A percentile compares a stretch with the other conserved stretches of the same genome.
phyloP scores from a whole-genome alignment of 2,888 invertebrate species.

The Molorchus minor region DNA sequence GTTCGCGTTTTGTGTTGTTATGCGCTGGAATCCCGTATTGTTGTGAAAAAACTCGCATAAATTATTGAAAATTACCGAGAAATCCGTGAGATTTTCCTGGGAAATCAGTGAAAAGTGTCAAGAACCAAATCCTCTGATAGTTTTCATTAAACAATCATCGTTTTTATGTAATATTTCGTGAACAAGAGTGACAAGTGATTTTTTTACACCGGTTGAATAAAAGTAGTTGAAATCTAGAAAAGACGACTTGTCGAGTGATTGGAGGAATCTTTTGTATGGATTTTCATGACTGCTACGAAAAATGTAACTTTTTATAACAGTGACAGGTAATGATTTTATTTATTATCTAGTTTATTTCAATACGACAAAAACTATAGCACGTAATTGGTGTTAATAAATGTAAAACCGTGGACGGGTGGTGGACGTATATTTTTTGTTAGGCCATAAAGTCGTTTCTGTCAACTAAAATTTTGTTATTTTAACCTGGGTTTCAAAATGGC shows the following conservation, averaged over 20 bases:
- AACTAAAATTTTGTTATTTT: conserved; percentile 23
- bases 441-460: conserved; percentile 14
- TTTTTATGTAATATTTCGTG: conserved; percentile 12
- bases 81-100: background rate
- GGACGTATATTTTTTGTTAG: too few species aligned
- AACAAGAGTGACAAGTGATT: conserved; percentile 27
- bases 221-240: conserved; percentile 29
- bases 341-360: too few species aligned
- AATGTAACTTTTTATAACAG: conserved; percentile 25
- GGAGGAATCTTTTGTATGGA: conserved; percentile 28
- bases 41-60: conserved; percentile 32
- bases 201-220: conserved; percentile 26
- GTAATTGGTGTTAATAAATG: too few species aligned
- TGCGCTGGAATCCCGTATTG: conserved; percentile 22
- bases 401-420: too few species aligned
- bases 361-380: too few species aligned
- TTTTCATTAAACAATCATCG: conserved; percentile 5
- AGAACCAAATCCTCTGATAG: background rate
- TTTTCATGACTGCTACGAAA: conserved; percentile 18
- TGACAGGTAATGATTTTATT: conserved; percentile 32
- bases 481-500: conserved; percentile 41
- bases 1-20: conserved; percentile 33
- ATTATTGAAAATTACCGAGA: conserved; percentile 27
- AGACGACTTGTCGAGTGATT: conserved; percentile 13
- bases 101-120: conserved; percentile 16